Evolutionary conservation across 2,113 vertebrate species (phyloP), one percentile per base, ranked within the genome.

Genomic region (Sander vitreus): DNA sequence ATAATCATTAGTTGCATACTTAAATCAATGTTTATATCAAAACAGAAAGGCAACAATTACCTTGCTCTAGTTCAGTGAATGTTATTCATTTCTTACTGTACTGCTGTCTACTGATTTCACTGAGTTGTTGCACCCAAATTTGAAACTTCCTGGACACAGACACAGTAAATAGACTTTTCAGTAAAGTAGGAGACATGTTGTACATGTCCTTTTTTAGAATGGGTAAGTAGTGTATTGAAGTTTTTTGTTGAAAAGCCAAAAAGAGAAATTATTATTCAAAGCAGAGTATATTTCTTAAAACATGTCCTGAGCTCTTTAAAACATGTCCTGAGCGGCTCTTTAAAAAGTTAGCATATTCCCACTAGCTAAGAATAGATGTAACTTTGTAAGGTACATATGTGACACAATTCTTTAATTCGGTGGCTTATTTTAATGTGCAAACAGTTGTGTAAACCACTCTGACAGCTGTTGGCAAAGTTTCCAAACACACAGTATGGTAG

Each of bases 381-480:
- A 64, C 63, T 15, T 45, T 65, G 6, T 21, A 6, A 54, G 45
- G 6, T n/a, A 53, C 54, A 67, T 30, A 9, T 78, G 23, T 13
- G 10, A 25, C 47, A 36, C 4, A 16, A 10, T 54, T n/a, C 21
- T 57, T 55, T 39, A 50, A 36, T 60, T 4, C 23, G 1, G 11
- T 48, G n/a, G 2, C 21, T 10, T 62, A n/a, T 53, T 74, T 65
- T 33, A 60, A 53, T 27, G 30, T 27, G 5, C 30, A 45, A 54
- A 65, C 67, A 68, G 57, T 62, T 79, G 62, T 76, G 55, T 15
- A 21, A 72, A 73, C 58, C 10, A 21, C 25, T 76, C 45, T 81
- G 57, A 65, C 73, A 68, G 78, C 78, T 71, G 66, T 33, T 82
- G 36, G 79, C 50, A 81, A 53, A 59, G 15, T 78, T 30, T 80